Conservation (phyloP, 2,113 vertebrate genomes). For the Psittacara wagleri region DNA sequence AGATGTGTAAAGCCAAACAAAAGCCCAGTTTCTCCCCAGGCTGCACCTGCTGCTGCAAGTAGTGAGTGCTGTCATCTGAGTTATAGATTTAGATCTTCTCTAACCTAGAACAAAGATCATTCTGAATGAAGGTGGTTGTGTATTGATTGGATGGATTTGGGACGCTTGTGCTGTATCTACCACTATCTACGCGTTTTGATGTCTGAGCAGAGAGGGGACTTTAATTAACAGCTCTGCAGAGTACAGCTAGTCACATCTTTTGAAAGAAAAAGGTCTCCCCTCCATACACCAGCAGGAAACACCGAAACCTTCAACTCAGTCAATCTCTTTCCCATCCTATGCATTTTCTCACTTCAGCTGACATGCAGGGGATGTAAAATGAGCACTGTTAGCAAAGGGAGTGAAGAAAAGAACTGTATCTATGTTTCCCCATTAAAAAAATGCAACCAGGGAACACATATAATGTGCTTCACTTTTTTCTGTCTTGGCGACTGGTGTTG, state of each 20-base stretch:
- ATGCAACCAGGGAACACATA: neutral
- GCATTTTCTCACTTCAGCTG: neutral
- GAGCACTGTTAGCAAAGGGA: neutral
- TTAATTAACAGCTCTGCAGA: neutral
- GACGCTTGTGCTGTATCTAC: neutral
- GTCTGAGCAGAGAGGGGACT: neutral
- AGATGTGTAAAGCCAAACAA: neutral
- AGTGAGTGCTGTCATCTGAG: neutral
- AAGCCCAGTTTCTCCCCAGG: rapidly evolving
- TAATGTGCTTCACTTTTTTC: neutral
- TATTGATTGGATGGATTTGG: neutral
- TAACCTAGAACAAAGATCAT: neutral
- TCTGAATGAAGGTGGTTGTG: neutral
- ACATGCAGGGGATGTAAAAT: neutral
- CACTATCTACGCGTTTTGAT: neutral
- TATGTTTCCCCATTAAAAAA: neutral
- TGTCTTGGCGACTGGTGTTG: neutral
- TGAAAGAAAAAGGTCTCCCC: neutral
- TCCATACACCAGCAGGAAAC: neutral
- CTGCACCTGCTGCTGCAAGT: neutral
- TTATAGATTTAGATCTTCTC: neutral
- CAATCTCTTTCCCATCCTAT: neutral
- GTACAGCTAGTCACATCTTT: neutral
- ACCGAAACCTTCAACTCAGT: neutral
- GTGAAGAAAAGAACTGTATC: neutral